These are phyloP conservation scores for Prionace glauca DNA, from an alignment of 2,797 vertebrate genomes.

Conservation along the genomic window DNA sequence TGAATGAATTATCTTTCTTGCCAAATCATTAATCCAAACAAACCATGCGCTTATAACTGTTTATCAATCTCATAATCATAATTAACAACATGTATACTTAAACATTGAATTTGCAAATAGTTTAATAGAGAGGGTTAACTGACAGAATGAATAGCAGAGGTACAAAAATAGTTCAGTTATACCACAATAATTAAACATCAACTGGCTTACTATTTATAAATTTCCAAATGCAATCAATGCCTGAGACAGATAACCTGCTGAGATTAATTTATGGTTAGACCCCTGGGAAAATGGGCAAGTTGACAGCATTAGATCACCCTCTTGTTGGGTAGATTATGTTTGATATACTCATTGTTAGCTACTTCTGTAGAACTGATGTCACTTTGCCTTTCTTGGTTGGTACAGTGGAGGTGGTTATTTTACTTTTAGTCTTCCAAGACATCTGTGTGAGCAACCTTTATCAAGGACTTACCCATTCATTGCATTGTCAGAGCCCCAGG, in stretches of 20 bases:
- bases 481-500: not conserved
- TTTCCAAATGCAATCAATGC: not conserved
- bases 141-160: not conserved
- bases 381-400: not conserved
- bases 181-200: not conserved
- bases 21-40: not conserved
- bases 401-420: not conserved
- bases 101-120: not conserved
- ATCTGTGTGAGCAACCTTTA: not conserved
- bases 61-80: not conserved
- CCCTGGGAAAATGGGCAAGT: not conserved
- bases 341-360: not conserved
- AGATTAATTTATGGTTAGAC: not conserved
- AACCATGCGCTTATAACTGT: not conserved
- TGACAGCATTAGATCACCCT: not conserved
- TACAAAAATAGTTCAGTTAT: not conserved
- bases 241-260: not conserved
- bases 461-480: not conserved
- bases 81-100: not conserved
- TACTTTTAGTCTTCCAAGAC: not conserved
- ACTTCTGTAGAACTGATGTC: not conserved
- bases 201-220: not conserved
- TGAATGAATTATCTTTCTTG: not conserved
- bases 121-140: not conserved
- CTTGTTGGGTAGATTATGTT: not conserved